Evolutionary conservation across 2,113 vertebrate species (phyloP), one percentile per base, ranked within the genome.

Genomic region (Macrotus californicus): DNA sequence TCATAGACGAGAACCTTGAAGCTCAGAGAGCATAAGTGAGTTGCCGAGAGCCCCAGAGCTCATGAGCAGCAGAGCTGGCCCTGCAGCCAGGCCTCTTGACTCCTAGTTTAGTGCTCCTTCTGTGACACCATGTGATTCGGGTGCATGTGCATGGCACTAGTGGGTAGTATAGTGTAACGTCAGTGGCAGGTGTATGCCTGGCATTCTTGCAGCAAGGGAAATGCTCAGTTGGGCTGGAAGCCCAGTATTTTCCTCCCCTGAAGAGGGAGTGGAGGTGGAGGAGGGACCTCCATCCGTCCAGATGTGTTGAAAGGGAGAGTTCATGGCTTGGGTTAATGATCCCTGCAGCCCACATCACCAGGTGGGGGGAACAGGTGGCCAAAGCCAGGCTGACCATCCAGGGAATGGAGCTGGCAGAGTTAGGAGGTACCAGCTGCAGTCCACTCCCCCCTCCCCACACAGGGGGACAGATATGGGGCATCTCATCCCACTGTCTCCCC

Each of bases 311-410:
- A 88, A 80, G 96, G 95, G 91, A 97, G 95, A 97, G 98, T 94
- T 98, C 97, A 98, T 96, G 96, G 66, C 7, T 91, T 89, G 94
- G 3, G 98, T 98, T 98, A 98, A 98, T 98, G 98, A 97, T 97
- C 98, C 97, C 1, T 96, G 96, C 96, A 98, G 97, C 98, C 98
- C 97, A 97, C 95, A 96, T 97, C 95, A 92, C 96, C 95, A 75
- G 97, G 83, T 83, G 76, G 93, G 86, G 98, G 98, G 97, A 98
- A 98, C 98, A 98, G 98, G 98, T 98, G 98, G 97, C 9, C 76
- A 43, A 64, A 95, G 81, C 92, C 19, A 41, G 72, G 48, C 70
- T 93, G 83, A 83, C 92, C 56, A 19, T 85, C 50, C 41, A 83
- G 67, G 52, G n/a, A n/a, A 39, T 22, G 41, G 82, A 89, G 56